Evolutionary conservation across 2,113 vertebrate species (phyloP).

Genomic region (Laterallus jamaicensis): DNA sequence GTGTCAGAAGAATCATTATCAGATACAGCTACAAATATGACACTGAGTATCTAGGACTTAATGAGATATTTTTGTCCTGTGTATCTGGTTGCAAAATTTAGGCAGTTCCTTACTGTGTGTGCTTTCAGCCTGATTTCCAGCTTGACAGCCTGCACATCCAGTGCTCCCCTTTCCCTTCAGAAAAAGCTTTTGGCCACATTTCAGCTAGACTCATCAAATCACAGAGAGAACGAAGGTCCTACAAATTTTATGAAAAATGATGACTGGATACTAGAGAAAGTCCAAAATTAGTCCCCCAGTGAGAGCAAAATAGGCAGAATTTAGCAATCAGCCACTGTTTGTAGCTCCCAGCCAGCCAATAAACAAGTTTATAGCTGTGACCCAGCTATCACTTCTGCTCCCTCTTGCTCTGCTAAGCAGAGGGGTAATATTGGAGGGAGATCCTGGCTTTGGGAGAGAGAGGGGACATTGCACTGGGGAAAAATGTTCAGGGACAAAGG

Average conservation of each 20-base stretch:
- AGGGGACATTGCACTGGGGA: not conserved
- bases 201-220: slow-evolving; percentile 1
- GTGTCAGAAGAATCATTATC: not conserved
- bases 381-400: slow-evolving; percentile 14
- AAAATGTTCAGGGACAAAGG: not conserved
- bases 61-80: not conserved
- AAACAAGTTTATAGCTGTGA: slow-evolving; percentile 19
- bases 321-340: slow-evolving; percentile 55
- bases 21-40: not conserved
- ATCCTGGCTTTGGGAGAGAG: not conserved
- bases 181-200: not conserved
- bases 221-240: not conserved
- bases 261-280: not conserved
- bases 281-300: not conserved
- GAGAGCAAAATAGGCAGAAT: slow-evolving; percentile 39
- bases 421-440: not conserved
- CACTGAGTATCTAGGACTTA: not conserved
- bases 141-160: not conserved
- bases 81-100: not conserved
- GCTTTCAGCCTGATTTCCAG: not conserved
- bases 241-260: not conserved
- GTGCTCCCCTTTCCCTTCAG: not conserved
- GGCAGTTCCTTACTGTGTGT: not conserved
- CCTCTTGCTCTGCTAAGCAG: not conserved
- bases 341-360: slow-evolving; percentile 30